phyloP scores from a whole-genome alignment of 2,888 invertebrate genomes.

The Epirrhoe alternata region DNA sequence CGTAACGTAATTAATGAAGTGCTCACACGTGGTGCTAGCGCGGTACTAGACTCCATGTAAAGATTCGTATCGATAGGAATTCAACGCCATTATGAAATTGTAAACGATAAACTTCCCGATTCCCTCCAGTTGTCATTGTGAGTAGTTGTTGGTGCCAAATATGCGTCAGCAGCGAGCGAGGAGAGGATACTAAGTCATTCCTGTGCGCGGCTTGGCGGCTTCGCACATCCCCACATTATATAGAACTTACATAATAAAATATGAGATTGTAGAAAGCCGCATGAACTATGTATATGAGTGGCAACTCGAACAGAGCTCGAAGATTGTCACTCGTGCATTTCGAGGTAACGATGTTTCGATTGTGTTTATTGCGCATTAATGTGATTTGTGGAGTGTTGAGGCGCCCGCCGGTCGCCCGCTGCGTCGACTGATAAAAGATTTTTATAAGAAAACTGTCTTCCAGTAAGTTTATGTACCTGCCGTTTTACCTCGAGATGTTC shows the following conservation, averaged over 20 bases:
- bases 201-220: conserved; percentile 60
- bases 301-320: conserved; percentile 13
- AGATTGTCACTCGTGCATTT: conserved; percentile 9
- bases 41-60: conserved; percentile 16
- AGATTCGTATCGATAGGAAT: conserved; percentile 5
- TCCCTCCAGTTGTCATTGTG: conserved; percentile 56
- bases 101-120: conserved; percentile 51
- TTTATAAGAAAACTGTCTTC: conserved; percentile 19
- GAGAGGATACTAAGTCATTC: conserved; percentile 71
- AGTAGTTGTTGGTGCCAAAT: conserved; percentile 29
- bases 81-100: conserved; percentile 10
- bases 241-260: not conserved
- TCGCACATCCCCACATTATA: conserved; percentile 1
- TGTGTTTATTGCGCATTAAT: conserved; percentile 27
- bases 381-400: conserved; percentile 28
- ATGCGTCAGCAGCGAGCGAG: conserved; percentile 49
- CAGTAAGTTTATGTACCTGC: conserved; percentile 12
- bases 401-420: conserved; percentile 3
- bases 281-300: conserved; percentile 4
- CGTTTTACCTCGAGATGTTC: not conserved
- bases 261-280: not conserved
- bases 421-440: conserved; percentile 1
- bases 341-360: conserved; percentile 15
- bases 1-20: conserved; percentile 41
- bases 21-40: conserved; percentile 68